These are phyloP conservation scores for Macrotis lagotis DNA, from an alignment of 2,113 vertebrate genomes.

Conservation along the genomic window DNA sequence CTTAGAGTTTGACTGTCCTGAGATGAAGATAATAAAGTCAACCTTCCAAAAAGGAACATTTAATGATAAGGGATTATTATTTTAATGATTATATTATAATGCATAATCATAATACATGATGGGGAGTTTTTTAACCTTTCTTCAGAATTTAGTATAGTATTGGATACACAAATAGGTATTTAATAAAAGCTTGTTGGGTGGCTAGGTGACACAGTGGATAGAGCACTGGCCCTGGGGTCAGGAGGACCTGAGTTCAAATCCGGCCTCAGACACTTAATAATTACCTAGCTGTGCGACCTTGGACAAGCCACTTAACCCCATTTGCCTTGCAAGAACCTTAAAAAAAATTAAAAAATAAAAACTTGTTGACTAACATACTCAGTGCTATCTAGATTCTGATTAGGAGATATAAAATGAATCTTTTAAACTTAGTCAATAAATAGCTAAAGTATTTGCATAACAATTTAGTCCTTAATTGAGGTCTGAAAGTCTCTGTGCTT, in stretches of 20 bases:
- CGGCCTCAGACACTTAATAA: no score
- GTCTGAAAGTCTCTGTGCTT: background rate
- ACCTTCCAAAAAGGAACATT: background rate
- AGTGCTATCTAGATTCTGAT: background rate
- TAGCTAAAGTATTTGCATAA: background rate
- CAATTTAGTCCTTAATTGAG: background rate
- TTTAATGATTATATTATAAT: background rate
- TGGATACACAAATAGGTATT: background rate
- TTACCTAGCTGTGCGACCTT: no score
- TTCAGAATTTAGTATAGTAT: background rate
- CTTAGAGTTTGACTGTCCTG: background rate
- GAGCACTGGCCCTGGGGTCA: no score
- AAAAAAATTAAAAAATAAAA: no score
- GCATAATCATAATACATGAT: background rate
- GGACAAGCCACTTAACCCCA: no score
- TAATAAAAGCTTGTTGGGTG: background rate
- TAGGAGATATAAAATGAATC: conserved; percentile 14
- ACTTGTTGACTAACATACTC: background rate
- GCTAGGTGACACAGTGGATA: no score
- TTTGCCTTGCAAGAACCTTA: no score
- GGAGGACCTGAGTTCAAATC: no score
- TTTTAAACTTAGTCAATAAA: background rate
- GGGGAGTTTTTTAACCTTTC: background rate
- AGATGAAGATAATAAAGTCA: background rate
- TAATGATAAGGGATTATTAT: background rate